Evolutionary conservation across 2,113 vertebrate genomes (phyloP), one percentile per base, ranked within the genome.

Genomic region (Engraulis encrasicolus): DNA sequence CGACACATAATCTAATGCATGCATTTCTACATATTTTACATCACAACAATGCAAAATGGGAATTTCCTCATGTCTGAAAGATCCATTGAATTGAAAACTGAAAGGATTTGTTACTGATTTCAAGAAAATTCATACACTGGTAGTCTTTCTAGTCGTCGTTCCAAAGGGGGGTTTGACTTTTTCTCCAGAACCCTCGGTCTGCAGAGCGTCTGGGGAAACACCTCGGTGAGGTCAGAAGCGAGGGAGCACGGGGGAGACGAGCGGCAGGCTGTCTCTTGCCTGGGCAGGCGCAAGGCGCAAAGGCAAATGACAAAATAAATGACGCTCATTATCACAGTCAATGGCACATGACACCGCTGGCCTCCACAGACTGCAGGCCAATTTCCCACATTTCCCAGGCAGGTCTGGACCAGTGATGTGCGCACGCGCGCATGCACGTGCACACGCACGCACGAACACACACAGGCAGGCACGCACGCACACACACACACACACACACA

Each of bases 301-400:
- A 84, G 84, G 81, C 82, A 87, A 83, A 87, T 37, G 37, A 86
- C 84, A 86, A 84, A 74, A 86, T 84, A 86, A 89, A 89, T 84
- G 82, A 84, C 50, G 78, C 78, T 86, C 88, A 89, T 89, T 89
- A 89, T 81, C 77, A 83, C 88, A 89, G 45, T 84, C 78, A 80
- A 80, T 84, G 86, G 74, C 82, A 89, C 86, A 86, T 89, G 79
- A 87, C 84, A 85, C 79, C 66, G 27, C 6, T 2, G 31, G 27
- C 34, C 66, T 74, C 66, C 66, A 34, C 27, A 79, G 81, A 89
- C 82, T 80, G 77, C 40, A 85, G 19, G 77, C 71, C 81, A 37
- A 48, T 78, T 52, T 77, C 79, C 61, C 81, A 84, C n/a, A 83
- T 80, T 78, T 71, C 48, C n/a, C 74, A 74, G 61, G 80, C 82